Evolutionary conservation across 2,888 invertebrate species (phyloP), one percentile per base, ranked within the genome.

Genomic region (Ectemnius cavifrons): DNA sequence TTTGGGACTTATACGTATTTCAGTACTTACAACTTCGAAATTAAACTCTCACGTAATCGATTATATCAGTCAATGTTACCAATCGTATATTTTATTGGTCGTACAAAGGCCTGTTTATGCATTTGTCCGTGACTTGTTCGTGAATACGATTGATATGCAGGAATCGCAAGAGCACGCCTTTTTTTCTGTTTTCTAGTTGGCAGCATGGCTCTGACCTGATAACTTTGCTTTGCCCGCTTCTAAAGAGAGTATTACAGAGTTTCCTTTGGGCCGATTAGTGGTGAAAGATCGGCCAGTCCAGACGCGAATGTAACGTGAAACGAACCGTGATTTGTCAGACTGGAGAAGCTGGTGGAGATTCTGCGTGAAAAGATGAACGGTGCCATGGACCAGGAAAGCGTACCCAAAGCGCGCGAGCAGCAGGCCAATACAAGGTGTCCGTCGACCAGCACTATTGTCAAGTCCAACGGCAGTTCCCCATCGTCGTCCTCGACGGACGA

Each of bases 321-420:
- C 85, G 85, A 85, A 87, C 82, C 89, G 83, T 89, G 83, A 88
- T 90, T 90, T 90, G 82, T 87, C 86, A 91, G 91, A 89, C 84
- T 90, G 85, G 91, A 90, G 86, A 88, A 86, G 81, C 89, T 88
- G 88, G 86, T 88, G 85, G 88, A 84, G 78, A 87, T 87, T 75
- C 86, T 88, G 73, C 88, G 84, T 79, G 86, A 88, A 81, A 88
- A 87, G 85, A 80, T 84, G 84, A 84, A 82, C 77, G 72, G 45
- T 67, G 63, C 75, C 71, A 61, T 27, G 67, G 75, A 78, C 75
- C 80, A 80, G 76, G 84, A 77, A 70, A 75, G 75, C 60, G 74
- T 76, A 23, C 78, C 69, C 52, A 71, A 78, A 13, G 74, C 78
- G 72, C 72, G 79, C 72, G 75, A 79, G 47, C 78, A 81, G 47